Conservation (phyloP, 2,113 vertebrate species). For the Dipodomys spectabilis region DNA sequence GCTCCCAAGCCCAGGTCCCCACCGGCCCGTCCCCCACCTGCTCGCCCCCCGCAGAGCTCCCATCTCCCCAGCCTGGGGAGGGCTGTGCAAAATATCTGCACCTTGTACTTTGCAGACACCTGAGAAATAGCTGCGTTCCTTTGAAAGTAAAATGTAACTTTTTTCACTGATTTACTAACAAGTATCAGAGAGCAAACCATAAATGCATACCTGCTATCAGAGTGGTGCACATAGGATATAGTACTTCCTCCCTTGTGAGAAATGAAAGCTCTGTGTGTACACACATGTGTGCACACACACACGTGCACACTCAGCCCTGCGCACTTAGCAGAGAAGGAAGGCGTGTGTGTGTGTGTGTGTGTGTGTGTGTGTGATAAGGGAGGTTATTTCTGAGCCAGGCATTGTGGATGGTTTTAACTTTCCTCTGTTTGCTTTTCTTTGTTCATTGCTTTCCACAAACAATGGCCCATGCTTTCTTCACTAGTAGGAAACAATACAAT, state of each 20-base stretch:
- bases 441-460: not conserved
- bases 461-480: not conserved
- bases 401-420: not conserved
- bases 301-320: accelerated
- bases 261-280: not conserved
- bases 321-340: accelerated
- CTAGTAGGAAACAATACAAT: accelerated
- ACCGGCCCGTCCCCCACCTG: too few species aligned
- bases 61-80: not conserved
- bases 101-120: not conserved
- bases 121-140: not conserved
- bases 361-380: too few species aligned
- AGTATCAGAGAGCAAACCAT: not conserved
- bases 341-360: too few species aligned
- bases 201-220: accelerated
- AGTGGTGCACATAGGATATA: accelerated
- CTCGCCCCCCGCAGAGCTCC: too few species aligned
- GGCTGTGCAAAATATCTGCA: not conserved
- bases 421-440: not conserved
- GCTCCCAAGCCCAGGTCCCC: too few species aligned
- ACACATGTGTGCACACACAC: accelerated
- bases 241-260: not conserved
- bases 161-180: not conserved
- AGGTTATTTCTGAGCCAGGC: not conserved
- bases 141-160: not conserved